Evolutionary conservation across 2,888 invertebrate species (phyloP).

Genomic region (Holacanthella duospinosa): DNA sequence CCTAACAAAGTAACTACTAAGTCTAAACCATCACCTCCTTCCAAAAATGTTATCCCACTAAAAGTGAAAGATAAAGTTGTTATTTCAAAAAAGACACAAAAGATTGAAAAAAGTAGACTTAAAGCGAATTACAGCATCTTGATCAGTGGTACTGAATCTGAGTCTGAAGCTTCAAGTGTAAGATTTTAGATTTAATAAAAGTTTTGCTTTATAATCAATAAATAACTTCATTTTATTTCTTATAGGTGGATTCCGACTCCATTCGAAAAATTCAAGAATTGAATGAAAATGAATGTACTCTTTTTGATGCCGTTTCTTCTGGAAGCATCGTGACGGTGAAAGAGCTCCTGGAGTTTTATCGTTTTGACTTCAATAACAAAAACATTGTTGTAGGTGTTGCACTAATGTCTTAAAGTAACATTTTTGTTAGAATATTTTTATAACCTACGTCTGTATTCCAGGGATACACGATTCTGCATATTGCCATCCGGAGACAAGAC

Average conservation of each 20-base stretch:
- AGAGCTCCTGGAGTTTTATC: neutral
- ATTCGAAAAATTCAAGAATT: neutral
- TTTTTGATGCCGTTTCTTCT: neutral
- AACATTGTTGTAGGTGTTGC: neutral
- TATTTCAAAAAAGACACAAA: neutral
- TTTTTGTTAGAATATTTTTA: no score
- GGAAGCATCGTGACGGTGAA: neutral
- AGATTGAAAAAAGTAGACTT: neutral
- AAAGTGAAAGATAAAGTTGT: no score
- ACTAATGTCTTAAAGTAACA: no score
- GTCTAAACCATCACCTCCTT: no score
- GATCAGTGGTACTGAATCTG: neutral
- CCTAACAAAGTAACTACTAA: no score
- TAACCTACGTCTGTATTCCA: no score
- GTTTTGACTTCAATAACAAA: neutral
- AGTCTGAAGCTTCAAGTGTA: neutral
- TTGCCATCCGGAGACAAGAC: constrained; percentile 22
- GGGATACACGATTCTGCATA: constrained; percentile 26
- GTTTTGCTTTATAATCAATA: neutral
- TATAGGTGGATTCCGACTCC: neutral
- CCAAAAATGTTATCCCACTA: no score
- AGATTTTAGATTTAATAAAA: neutral
- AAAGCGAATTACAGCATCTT: neutral
- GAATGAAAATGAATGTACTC: neutral
- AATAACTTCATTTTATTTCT: neutral